These are phyloP conservation scores for Ophion ellenae DNA, from an alignment of 2,888 invertebrate species.

Conservation along the genomic window DNA sequence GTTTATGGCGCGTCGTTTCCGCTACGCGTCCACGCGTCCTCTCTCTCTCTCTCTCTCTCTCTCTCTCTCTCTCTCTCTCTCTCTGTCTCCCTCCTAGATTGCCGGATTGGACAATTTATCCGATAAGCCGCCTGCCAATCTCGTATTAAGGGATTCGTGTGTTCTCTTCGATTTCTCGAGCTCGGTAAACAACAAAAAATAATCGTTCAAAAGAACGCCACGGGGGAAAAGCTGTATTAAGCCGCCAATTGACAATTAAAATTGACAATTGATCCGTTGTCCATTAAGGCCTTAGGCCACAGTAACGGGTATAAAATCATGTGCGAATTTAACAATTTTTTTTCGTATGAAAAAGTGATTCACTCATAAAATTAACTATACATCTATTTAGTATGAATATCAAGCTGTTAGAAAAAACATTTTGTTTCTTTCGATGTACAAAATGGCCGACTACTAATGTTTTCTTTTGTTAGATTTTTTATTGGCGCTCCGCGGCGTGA, in stretches of 20 bases:
- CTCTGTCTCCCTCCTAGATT: slow-evolving; percentile 45
- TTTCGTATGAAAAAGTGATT: no score
- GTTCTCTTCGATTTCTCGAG: slow-evolving; percentile 11
- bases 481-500: no score
- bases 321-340: no score
- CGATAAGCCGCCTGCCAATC: slow-evolving; percentile 59
- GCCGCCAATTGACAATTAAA: not conserved
- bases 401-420: no score
- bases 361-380: no score
- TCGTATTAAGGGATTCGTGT: slow-evolving; percentile 39
- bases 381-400: no score
- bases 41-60: slow-evolving; percentile 44
- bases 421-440: no score
- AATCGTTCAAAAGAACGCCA: not conserved
- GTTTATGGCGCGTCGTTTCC: slow-evolving; percentile 68
- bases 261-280: no score
- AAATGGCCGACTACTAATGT: no score
- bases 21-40: slow-evolving; percentile 62
- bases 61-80: not conserved
- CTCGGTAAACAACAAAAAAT: slow-evolving; percentile 7
- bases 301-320: no score
- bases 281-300: not conserved
- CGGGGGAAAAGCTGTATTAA: not conserved
- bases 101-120: slow-evolving; percentile 65
- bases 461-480: no score